Percentiles rank a stretch among this genome's conserved stretches.
phyloP scores from a whole-genome alignment of 2,888 invertebrate species.

The Drosophila affinis region DNA sequence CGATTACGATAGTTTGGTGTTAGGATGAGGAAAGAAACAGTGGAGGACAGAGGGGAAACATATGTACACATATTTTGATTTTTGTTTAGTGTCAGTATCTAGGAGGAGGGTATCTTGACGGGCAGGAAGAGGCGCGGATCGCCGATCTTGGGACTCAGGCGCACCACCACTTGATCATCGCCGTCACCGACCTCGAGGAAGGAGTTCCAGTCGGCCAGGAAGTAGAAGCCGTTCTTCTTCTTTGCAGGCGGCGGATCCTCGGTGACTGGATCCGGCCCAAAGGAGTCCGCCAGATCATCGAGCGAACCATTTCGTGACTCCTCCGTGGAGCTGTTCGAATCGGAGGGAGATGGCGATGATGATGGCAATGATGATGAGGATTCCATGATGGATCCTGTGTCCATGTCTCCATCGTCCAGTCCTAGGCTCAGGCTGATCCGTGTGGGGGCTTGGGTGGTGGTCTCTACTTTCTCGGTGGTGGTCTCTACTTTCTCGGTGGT shows the following conservation, averaged over 20 bases:
- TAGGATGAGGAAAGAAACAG: background rate
- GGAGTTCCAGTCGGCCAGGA: slow-evolving; percentile 93
- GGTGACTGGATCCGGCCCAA: slow-evolving; percentile 86
- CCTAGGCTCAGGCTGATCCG: slow-evolving; percentile 74
- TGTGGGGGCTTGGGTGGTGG: slow-evolving; percentile 67
- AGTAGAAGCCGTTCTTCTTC: slow-evolving; percentile 91
- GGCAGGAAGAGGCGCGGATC: slow-evolving; percentile 91
- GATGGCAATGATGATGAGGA: slow-evolving; percentile 21
- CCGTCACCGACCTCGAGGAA: slow-evolving; percentile 93
- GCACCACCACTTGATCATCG: slow-evolving; percentile 90
- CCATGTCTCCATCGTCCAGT: slow-evolving; percentile 51
- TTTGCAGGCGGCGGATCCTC: slow-evolving; percentile 86
- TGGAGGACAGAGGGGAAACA: slow-evolving; percentile 8
- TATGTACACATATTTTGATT: slow-evolving; percentile 29
- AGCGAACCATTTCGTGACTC: slow-evolving; percentile 81
- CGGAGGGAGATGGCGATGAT: slow-evolving; percentile 41
- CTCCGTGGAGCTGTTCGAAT: slow-evolving; percentile 71
- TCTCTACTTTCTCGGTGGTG: slow-evolving; percentile 4
- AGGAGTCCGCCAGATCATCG: slow-evolving; percentile 90
- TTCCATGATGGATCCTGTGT: slow-evolving; percentile 16
- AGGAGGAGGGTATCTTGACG: slow-evolving; percentile 85
- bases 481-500: slow-evolving; percentile 11
- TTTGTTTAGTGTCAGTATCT: slow-evolving; percentile 6
- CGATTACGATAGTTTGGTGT: background rate
- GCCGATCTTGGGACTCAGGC: slow-evolving; percentile 92